Evolutionary conservation across 2,888 invertebrate genomes (phyloP), one percentile per base, ranked within the genome.

Genomic region (Nyleta sp.): DNA sequence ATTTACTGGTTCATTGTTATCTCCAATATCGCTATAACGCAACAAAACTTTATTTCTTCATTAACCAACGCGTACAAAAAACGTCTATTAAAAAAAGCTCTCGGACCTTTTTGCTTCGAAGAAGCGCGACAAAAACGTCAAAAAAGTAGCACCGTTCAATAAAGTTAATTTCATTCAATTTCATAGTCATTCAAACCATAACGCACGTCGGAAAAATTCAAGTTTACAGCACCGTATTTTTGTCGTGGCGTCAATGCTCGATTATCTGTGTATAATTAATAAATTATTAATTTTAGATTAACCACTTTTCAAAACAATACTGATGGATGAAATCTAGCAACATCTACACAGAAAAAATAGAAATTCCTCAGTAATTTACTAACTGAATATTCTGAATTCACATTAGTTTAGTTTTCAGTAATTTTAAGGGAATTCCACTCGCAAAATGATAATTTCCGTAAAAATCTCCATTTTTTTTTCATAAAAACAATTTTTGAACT

Each of bases 81-180:
- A 10, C 10, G 10, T 10, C 42, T 5, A 15, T 44, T 17, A 17
- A 2, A 44, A 44, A 44, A 44, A 44, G 42, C 17, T 4, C 13
- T 2, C 42, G 18, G 8, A 28, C 28, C 28, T 28, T 28, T 28
- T 28, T 28, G 28, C 7, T 4, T 7, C 28, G 28, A 28, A 28
- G 28, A 28, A 28, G 7, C 28, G 17, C 18, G 22, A 7, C 24
- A 64, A 28, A 64, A 46, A 50, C 48, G 35, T 11, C 15, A 7
- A n/a, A 18, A n/a, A n/a, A n/a, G n/a, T n/a, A n/a, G n/a, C n/a
- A n/a, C 20, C 8, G 38, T 50, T 42, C 57, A 59, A 28, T 40
- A 42, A 33, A 18, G 74, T 72, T 80, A 81, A 84, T 81, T 81
- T 81, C 84, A 78, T 81, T 84, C 81, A 83, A 84, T 84, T 83